These are phyloP conservation scores for Altica lythri DNA, from an alignment of 2,888 invertebrate species.

Conservation along the genomic window DNA sequence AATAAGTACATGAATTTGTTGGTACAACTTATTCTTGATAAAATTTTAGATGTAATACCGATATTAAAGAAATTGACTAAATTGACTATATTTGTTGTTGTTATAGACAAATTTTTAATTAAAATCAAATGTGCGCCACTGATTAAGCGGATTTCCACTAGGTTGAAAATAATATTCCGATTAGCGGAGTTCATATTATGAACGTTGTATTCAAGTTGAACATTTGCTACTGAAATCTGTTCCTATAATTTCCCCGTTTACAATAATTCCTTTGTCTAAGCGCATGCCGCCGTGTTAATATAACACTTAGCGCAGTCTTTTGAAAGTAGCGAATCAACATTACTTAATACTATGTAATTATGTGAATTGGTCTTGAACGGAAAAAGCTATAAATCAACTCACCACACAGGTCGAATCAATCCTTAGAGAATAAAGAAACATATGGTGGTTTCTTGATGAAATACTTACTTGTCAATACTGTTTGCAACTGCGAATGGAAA, in stretches of 20 bases:
- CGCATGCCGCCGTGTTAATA: background rate
- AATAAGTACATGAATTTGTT: no score
- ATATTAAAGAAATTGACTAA: no score
- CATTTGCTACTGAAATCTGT: background rate
- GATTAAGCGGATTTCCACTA: conserved; percentile 24
- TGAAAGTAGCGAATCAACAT: background rate
- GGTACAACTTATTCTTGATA: no score
- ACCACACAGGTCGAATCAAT: conserved; percentile 3
- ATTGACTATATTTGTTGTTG: no score
- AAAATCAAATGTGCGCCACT: conserved; percentile 12
- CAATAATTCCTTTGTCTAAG: conserved; percentile 4
- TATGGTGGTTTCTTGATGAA: conserved; percentile 2
- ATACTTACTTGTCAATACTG: conserved; percentile 1
- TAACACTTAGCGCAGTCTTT: background rate
- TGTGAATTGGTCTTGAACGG: background rate
- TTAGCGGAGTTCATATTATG: conserved; percentile 13
- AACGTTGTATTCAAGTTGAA: conserved; percentile 3
- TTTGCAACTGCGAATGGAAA: no score
- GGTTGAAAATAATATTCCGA: conserved; percentile 18
- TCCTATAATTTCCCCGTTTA: background rate
- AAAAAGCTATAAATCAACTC: background rate
- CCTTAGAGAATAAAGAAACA: conserved; percentile 1
- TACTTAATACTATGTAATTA: background rate
- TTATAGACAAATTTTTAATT: no score
- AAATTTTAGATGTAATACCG: no score